Evolutionary conservation across 2,888 invertebrate genomes (phyloP).

Genomic region (Mechanitis mazaeus): DNA sequence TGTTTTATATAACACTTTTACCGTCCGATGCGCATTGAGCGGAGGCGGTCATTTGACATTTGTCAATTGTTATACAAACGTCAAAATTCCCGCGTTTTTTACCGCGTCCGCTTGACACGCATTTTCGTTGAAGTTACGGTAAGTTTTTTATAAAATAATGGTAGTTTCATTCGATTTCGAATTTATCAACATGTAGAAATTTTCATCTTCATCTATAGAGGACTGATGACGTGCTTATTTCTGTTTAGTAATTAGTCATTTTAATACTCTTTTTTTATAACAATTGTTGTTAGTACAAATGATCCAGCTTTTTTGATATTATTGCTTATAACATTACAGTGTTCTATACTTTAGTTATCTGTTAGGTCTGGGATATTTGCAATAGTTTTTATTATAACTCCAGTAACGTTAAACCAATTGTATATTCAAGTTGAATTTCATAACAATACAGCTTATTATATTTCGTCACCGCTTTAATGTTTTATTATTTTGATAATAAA

Average conservation of each 20-base stretch:
- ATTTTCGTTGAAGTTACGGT: not conserved
- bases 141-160: constrained; percentile 8
- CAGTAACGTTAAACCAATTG: too few species aligned
- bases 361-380: too few species aligned
- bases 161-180: constrained; percentile 25
- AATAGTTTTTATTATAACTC: too few species aligned
- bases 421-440: too few species aligned
- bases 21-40: constrained; percentile 2
- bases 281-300: not conserved
- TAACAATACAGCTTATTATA: too few species aligned
- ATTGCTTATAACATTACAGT: too few species aligned
- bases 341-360: too few species aligned
- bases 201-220: constrained; percentile 9
- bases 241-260: not conserved
- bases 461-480: too few species aligned
- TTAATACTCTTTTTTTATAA: not conserved
- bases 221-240: not conserved
- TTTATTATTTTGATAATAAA: not conserved
- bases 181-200: constrained; percentile 23
- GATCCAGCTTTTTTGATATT: not conserved
- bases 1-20: constrained; percentile 22
- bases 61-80: not conserved
- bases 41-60: not conserved
- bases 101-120: not conserved
- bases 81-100: not conserved